phyloP scores from a whole-genome alignment of 2,888 invertebrate genomes.

The Hemithea aestivaria region DNA sequence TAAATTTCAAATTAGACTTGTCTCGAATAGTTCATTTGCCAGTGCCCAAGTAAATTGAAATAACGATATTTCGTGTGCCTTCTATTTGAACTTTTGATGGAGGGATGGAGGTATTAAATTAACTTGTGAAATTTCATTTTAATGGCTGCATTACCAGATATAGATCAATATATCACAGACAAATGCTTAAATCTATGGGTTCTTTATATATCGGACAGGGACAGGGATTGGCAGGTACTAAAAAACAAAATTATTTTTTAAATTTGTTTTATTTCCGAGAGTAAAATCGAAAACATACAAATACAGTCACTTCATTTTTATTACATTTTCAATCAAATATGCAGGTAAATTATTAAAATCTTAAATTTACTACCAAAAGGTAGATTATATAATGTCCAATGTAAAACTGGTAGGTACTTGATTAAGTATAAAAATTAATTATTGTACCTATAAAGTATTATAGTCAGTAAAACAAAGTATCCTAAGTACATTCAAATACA shows the following conservation, averaged over 20 bases:
- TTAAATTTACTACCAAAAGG: conserved; percentile 10
- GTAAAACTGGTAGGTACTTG: conserved; percentile 7
- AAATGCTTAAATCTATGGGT: too few relatives aligned
- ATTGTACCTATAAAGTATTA: conserved; percentile 17
- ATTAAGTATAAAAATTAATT: conserved; percentile 1
- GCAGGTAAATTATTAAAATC: not conserved
- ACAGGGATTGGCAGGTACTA: not conserved
- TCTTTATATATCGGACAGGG: too few relatives aligned
- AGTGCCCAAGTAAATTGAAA: too few relatives aligned
- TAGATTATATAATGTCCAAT: conserved; percentile 14
- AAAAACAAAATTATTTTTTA: not conserved
- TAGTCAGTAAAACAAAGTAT: conserved; percentile 10
- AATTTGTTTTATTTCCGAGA: conserved; percentile 53
- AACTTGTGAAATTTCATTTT: too few relatives aligned
- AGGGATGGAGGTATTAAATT: too few relatives aligned
- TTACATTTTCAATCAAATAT: conserved; percentile 35
- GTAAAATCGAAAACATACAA: conserved; percentile 50
- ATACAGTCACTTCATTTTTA: conserved; percentile 73
- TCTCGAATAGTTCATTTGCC: too few relatives aligned
- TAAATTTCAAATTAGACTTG: too few relatives aligned
- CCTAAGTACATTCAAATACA: conserved; percentile 21
- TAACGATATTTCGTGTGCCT: too few relatives aligned
- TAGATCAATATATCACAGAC: too few relatives aligned
- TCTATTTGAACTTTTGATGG: too few relatives aligned
- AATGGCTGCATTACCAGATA: too few relatives aligned